phyloP scores from a whole-genome alignment of 2,888 invertebrate species.

The Agonopterix subpropinquella region DNA sequence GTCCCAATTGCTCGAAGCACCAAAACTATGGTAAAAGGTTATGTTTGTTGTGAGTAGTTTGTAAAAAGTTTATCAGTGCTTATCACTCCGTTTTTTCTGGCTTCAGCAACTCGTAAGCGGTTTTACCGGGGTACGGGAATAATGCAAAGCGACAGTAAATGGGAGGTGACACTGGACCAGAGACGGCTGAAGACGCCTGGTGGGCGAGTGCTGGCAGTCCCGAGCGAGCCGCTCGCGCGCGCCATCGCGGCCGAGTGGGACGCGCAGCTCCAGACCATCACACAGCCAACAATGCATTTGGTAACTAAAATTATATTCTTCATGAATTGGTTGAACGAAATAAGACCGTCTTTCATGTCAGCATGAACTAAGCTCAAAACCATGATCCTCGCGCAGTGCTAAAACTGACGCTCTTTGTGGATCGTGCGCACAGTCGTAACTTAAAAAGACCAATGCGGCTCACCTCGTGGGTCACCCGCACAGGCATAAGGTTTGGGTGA shows the following conservation, averaged over 20 bases:
- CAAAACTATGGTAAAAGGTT: conserved; percentile 44
- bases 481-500: too few species aligned
- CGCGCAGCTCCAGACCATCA: conserved; percentile 85
- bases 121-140: conserved; percentile 86
- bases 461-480: too few species aligned
- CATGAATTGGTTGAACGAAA: too few species aligned
- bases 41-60: neutral
- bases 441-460: too few species aligned
- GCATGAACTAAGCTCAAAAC: too few species aligned
- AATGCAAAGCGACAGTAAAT: conserved; percentile 80
- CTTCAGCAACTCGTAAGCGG: conserved; percentile 76
- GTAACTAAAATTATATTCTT: conserved; percentile 55
- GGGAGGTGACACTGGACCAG: conserved; percentile 92
- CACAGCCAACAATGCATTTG: conserved; percentile 91
- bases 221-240: conserved; percentile 91
- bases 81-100: neutral
- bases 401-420: too few species aligned
- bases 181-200: conserved; percentile 92
- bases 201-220: conserved; percentile 84
- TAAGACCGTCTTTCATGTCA: too few species aligned
- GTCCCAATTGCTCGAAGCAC: conserved; percentile 25
- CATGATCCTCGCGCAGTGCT: too few species aligned
- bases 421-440: too few species aligned
- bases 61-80: neutral
- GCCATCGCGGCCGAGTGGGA: conserved; percentile 98